phyloP scores from a whole-genome alignment of 2,797 vertebrate genomes.

The Phalloptychus januarius region DNA sequence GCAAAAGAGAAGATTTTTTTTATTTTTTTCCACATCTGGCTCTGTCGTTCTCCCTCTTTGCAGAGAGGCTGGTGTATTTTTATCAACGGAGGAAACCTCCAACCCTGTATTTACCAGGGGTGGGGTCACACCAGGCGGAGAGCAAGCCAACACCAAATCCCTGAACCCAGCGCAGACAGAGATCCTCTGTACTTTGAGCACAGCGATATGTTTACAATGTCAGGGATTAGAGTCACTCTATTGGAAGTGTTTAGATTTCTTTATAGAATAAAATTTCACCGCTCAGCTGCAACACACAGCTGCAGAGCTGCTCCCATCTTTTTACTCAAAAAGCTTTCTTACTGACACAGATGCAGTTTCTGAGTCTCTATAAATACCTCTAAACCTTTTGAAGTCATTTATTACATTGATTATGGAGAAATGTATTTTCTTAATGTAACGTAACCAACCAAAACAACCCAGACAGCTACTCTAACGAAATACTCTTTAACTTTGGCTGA shows the following conservation, averaged over 20 bases:
- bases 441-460: not conserved
- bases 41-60: conserved; percentile 49
- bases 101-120: conserved; percentile 83
- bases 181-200: conserved; percentile 57
- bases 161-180: conserved; percentile 61
- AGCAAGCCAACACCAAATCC: conserved; percentile 64
- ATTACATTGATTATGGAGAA: not conserved
- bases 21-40: conserved; percentile 5
- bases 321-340: not conserved
- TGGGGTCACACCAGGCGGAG: conserved; percentile 74
- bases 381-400: not conserved
- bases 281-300: not conserved
- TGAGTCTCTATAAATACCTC: not conserved
- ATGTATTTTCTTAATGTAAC: not conserved
- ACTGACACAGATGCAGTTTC: not conserved
- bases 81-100: conserved; percentile 77
- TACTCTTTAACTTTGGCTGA: not conserved
- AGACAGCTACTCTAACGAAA: not conserved
- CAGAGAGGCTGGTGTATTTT: conserved; percentile 75
- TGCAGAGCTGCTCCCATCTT: not conserved
- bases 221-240: conserved; percentile 42
- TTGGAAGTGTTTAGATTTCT: conserved; percentile 38
- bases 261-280: not conserved
- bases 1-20: conserved; percentile 42
- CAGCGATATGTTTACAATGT: conserved; percentile 53